phyloP scores from a whole-genome alignment of 2,888 invertebrate genomes.

The Drosophila paracracens region DNA sequence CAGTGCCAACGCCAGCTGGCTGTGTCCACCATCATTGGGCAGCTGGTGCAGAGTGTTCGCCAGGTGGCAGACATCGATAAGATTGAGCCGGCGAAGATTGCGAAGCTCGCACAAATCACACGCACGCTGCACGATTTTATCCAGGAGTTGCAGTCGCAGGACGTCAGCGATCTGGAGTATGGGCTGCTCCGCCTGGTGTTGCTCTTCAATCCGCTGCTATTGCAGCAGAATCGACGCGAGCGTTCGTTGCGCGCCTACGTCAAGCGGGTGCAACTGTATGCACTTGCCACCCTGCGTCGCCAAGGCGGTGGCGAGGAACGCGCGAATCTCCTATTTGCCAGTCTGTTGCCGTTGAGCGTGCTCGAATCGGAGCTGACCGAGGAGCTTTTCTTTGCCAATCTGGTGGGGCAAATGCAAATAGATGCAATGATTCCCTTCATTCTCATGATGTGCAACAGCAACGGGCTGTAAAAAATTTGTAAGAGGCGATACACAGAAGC shows the following conservation, averaged over 20 bases:
- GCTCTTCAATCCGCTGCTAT: slow-evolving; percentile 91
- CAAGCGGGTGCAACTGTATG: slow-evolving; percentile 81
- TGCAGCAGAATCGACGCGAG: slow-evolving; percentile 77
- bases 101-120: slow-evolving; percentile 92
- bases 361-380: slow-evolving; percentile 92
- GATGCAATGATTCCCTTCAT: slow-evolving; percentile 98
- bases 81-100: slow-evolving; percentile 91
- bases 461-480: slow-evolving; percentile 47
- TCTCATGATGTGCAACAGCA: slow-evolving; percentile 86
- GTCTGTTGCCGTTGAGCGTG: slow-evolving; percentile 90
- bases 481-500: neutral
- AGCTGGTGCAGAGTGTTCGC: slow-evolving; percentile 88
- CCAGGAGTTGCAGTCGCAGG: slow-evolving; percentile 89
- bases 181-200: slow-evolving; percentile 94
- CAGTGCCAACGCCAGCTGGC: slow-evolving; percentile 92
- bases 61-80: slow-evolving; percentile 87
- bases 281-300: slow-evolving; percentile 74
- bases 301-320: slow-evolving; percentile 84
- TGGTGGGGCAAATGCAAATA: slow-evolving; percentile 96
- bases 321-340: slow-evolving; percentile 86
- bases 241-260: slow-evolving; percentile 74
- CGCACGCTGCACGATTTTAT: slow-evolving; percentile 93
- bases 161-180: slow-evolving; percentile 93
- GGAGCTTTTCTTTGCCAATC: slow-evolving; percentile 96
- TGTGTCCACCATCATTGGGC: slow-evolving; percentile 92